Evolutionary conservation across 2,888 invertebrate species (phyloP).

Genomic region (Phymatocera aterrima): DNA sequence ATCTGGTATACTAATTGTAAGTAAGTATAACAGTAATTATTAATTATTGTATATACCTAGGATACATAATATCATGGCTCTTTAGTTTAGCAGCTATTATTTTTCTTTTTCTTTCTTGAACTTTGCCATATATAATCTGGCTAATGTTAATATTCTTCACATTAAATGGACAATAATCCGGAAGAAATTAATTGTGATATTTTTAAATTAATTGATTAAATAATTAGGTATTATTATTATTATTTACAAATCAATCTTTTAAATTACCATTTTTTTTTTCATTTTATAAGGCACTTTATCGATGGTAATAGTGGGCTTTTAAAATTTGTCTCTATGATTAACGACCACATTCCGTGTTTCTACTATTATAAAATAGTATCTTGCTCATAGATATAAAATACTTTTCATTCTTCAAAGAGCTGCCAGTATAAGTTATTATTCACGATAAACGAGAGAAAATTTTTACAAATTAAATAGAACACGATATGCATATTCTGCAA

Average conservation of each 20-base stretch:
- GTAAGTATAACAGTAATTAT: slow-evolving; percentile 36
- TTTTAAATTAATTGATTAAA: slow-evolving; percentile 32
- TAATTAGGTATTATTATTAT: too few relatives aligned
- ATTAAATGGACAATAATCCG: slow-evolving; percentile 13
- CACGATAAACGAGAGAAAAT: slow-evolving; percentile 24
- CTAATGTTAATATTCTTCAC: slow-evolving; percentile 6
- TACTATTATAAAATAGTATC: slow-evolving; percentile 6
- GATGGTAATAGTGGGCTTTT: slow-evolving; percentile 17
- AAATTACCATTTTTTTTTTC: slow-evolving; percentile 11
- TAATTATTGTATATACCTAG: slow-evolving; percentile 44
- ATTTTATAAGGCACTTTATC: slow-evolving; percentile 32
- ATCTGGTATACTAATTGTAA: slow-evolving; percentile 38
- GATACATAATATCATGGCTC: slow-evolving; percentile 42
- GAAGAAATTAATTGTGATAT: not conserved
- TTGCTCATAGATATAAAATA: slow-evolving; percentile 35
- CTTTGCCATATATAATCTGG: slow-evolving; percentile 28
- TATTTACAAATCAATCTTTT: slow-evolving; percentile 40
- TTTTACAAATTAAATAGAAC: not conserved
- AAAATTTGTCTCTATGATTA: slow-evolving; percentile 2
- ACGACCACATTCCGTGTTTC: not conserved
- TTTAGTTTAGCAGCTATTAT: slow-evolving; percentile 37
- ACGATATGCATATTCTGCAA: not conserved
- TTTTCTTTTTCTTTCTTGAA: too few relatives aligned
- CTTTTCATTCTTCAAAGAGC: slow-evolving; percentile 8
- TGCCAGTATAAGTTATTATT: slow-evolving; percentile 28